Base-by-base conservation (phyloP, 2,797 vertebrate genomes). In the Periparus ater region DNA sequence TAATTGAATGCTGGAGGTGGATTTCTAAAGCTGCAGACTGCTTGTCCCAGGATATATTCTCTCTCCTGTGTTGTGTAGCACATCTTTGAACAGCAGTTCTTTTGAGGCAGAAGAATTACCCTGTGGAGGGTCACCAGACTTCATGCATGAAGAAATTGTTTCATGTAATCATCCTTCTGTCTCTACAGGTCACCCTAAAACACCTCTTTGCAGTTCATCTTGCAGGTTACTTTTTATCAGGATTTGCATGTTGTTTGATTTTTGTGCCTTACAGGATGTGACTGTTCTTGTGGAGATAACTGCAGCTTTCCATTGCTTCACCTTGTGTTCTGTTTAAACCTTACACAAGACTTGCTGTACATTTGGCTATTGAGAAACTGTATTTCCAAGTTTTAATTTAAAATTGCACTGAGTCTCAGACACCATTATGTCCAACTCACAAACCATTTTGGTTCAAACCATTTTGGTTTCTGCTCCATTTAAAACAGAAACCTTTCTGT, bases 1-100 rank as follows among this genome's bases (percentile, higher is more conserved):
- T 97, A 96, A 94, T 82, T 95, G 91, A 91, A 83, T 91, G 93
- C 94, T 96, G 86, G 85, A 88, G 91, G 88, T 97, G 36, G 85
- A 88, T 93, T 95, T 95, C 77, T 87, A 67, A 66, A 81, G 83
- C 70, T 88, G 61, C 32, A 80, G 88, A 53, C 53, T 62, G 48
- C 0, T 1, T 72, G 66, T 89, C 76, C 66, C 86, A 53, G 74
- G 77, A 67, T 74, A 7, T 27, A 23, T 47, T 85, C 25, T 83
- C 40, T 42, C 53, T 72, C 47, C 48, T 40, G 58, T 53, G 57
- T 40, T 91, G 70, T 53, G n/a, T 44, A 34, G 84, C 77, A 44
- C 19, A 44, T 80, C 48, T 82, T 67, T 71, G 53, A 65, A 79
- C 76, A 78, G 54, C 65, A 48, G 26, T 42, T 91, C 61, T 93